Evolutionary conservation across 2,113 vertebrate genomes (phyloP).

Genomic region (Indicator indicator): DNA sequence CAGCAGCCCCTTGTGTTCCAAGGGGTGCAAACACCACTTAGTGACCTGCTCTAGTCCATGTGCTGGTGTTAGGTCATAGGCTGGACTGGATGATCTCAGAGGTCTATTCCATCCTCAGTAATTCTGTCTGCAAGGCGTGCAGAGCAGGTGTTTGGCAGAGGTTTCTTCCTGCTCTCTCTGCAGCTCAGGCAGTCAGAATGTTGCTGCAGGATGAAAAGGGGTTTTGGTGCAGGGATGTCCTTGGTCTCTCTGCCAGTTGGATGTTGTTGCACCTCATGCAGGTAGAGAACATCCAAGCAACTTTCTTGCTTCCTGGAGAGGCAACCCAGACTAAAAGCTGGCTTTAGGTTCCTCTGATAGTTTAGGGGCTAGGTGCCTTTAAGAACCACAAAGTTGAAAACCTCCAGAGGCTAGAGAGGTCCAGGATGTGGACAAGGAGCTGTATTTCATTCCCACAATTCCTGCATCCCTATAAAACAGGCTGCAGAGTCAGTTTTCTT

Average conservation of each 20-base stretch:
- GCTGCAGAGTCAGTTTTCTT: too few relatives aligned
- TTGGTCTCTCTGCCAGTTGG: neutral
- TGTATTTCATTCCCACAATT: too few relatives aligned
- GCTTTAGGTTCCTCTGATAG: neutral
- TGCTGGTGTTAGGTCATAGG: too few relatives aligned
- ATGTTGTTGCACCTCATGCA: neutral
- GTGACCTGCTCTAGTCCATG: too few relatives aligned
- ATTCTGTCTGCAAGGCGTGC: neutral
- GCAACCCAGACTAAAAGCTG: neutral
- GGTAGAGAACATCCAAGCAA: neutral
- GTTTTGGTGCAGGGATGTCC: neutral
- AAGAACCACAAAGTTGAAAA: too few relatives aligned
- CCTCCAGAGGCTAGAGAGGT: too few relatives aligned
- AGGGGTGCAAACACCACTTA: neutral
- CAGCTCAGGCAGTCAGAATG: neutral
- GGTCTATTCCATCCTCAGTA: too few relatives aligned
- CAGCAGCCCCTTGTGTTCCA: neutral
- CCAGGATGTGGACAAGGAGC: too few relatives aligned
- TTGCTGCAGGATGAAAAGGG: neutral
- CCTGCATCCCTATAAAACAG: too few relatives aligned
- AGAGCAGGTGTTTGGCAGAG: neutral
- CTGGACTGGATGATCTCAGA: too few relatives aligned
- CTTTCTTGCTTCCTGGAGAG: neutral
- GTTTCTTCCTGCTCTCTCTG: neutral
- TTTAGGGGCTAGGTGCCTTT: too few relatives aligned